phyloP scores from a whole-genome alignment of 2,113 vertebrate genomes.

The Leuciscus idus region DNA sequence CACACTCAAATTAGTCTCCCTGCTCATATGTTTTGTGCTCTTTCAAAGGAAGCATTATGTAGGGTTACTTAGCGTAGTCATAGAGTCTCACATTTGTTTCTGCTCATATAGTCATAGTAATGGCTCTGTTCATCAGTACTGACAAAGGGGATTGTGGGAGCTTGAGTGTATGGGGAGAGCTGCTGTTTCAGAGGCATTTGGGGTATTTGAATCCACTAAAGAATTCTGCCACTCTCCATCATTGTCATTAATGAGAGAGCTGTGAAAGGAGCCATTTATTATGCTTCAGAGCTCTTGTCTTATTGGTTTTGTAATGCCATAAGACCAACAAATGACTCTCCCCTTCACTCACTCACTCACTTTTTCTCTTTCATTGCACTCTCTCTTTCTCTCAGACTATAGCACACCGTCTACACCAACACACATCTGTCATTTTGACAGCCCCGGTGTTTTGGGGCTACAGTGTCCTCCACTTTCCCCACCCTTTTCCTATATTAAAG shows the following conservation, averaged over 20 bases:
- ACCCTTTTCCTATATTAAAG: conserved; percentile 22
- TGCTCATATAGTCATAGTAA: conserved; percentile 33
- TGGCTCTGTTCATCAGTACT: conserved; percentile 48
- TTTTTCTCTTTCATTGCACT: background rate
- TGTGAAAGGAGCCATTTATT: conserved; percentile 57
- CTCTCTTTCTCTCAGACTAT: background rate
- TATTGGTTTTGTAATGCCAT: conserved; percentile 37
- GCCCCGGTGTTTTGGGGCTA: conserved; percentile 13
- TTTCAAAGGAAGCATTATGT: conserved; percentile 5
- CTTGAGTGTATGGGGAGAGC: conserved; percentile 30
- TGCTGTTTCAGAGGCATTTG: conserved; percentile 51
- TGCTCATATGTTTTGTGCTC: background rate
- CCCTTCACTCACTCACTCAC: conserved; percentile 18
- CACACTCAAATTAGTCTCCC: conserved; percentile 1
- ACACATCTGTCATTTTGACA: conserved; percentile 40
- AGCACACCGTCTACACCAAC: background rate
- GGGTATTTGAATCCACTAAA: conserved; percentile 57
- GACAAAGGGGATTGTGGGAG: conserved; percentile 41
- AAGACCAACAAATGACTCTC: conserved; percentile 13
- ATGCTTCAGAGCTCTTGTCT: conserved; percentile 45
- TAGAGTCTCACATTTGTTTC: conserved; percentile 3
- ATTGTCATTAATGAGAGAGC: conserved; percentile 61
- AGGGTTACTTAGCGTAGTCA: background rate
- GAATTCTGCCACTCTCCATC: conserved; percentile 50
- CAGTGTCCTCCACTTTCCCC: conserved; percentile 8